Base-by-base conservation (phyloP, 2,113 vertebrate species). In the Mormyrus lacerda region DNA sequence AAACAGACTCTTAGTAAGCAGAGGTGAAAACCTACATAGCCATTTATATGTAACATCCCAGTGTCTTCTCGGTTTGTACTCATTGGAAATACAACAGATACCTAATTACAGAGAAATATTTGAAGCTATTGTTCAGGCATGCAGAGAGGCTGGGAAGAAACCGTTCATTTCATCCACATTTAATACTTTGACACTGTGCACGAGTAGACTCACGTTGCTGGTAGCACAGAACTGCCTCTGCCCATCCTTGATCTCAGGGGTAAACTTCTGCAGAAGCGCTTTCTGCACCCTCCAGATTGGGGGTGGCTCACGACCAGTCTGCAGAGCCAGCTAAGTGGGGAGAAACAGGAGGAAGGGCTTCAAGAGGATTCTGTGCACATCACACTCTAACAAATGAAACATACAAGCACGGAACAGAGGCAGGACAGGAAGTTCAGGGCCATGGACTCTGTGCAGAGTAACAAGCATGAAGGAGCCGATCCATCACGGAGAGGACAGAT, bases 231-330 rank as follows among this genome's bases (percentile, higher is more conserved):
- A 98, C 94, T 98, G 97, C 42, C 97, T 96, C 92, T 98, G 97
- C 35, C 97, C 97, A 0, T 98, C 97, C 94, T 97, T 98, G 94
- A 98, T 98, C 95, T 98, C 97, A 0, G 97, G 97, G 76, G 97
- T 97, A 95, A 98, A 98, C 89, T 98, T 98, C 95, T 98, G 97
- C 87, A 98, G 95, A 88, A 98, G 93, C 1, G 97, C 97, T 93
- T 98, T 98, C 94, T 98, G 97, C 35, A 98, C 97, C 35, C 97
- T 95, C 97, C 97, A 98, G 89, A 98, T 98, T 55, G 97, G 97
- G 2, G 97, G 97, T 0, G 97, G 97, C 92, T 98, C 97, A 0
- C 97, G 95, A 10, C 97, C 97, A 0, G 96, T 98, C 94, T 98
- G 97, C 92, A 98, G 84, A 0, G 97, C 97, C 93, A 98, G 92